phyloP scores from a whole-genome alignment of 2,888 invertebrate species.

The Drosophila suboccidentalis region DNA sequence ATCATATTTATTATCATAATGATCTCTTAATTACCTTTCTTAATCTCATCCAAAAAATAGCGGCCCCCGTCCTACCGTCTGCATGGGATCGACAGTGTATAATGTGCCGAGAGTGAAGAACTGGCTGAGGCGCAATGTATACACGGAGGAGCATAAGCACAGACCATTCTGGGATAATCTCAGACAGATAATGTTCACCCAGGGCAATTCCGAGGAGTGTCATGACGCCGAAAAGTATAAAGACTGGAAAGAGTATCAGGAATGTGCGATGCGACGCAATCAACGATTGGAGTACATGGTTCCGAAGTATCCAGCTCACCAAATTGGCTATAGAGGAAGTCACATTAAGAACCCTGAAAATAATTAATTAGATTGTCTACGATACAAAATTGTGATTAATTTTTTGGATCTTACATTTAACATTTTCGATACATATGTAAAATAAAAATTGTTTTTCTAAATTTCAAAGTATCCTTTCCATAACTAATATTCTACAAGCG shows the following conservation, averaged over 20 bases:
- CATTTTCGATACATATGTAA: background rate
- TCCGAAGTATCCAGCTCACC: conserved; percentile 27
- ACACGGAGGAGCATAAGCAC: background rate
- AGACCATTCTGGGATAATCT: conserved; percentile 9
- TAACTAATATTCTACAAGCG: background rate
- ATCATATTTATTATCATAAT: background rate
- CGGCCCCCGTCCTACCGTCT: background rate
- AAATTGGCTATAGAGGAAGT: conserved; percentile 9
- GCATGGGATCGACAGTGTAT: conserved; percentile 21
- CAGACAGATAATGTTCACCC: background rate
- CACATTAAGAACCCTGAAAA: background rate
- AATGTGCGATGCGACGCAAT: conserved; percentile 25
- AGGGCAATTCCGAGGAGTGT: conserved; percentile 26
- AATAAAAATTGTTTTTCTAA: conserved; percentile 1
- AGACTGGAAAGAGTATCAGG: background rate
- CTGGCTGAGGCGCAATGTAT: conserved; percentile 2
- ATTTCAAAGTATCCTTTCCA: background rate
- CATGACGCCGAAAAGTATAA: conserved; percentile 2
- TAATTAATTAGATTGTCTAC: background rate
- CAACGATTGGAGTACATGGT: conserved; percentile 33
- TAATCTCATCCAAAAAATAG: conserved; percentile 1
- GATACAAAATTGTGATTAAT: background rate
- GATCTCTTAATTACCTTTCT: background rate
- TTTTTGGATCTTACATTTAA: background rate
- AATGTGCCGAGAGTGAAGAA: conserved; percentile 4